A percentile compares a stretch with the other conserved stretches of the same genome.
Evolutionary conservation across 2,113 vertebrate species (phyloP).

Genomic region (Gymnocephalus cernua): DNA sequence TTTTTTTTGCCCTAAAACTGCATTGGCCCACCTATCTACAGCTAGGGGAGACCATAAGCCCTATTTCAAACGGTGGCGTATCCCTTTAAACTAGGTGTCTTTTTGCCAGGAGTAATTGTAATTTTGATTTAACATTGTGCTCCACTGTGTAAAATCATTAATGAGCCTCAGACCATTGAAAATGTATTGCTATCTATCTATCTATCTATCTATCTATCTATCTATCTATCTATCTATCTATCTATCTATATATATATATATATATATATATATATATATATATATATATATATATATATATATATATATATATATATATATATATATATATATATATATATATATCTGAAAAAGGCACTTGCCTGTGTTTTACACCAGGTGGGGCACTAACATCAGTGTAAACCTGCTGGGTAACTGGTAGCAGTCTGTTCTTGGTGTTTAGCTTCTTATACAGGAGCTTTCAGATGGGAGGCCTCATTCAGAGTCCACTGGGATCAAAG

Average conservation of each 20-base stretch:
- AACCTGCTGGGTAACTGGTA: background rate
- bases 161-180: too few relatives aligned
- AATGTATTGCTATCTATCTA: too few relatives aligned
- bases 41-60: too few relatives aligned
- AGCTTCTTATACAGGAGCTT: background rate
- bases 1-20: background rate
- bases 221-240: background rate
- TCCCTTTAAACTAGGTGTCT: too few relatives aligned
- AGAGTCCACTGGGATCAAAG: background rate
- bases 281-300: background rate
- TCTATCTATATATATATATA: background rate
- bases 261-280: background rate
- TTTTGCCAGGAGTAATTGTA: too few relatives aligned
- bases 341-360: background rate
- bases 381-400: conserved; percentile 21
- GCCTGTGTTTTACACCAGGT: conserved; percentile 43
- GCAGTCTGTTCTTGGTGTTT: background rate
- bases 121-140: too few relatives aligned
- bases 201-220: background rate
- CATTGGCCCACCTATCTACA: too few relatives aligned
- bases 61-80: too few relatives aligned
- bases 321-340: background rate
- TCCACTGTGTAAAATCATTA: too few relatives aligned
- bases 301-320: background rate
- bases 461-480: background rate